These are phyloP conservation scores for Gallinago stenura DNA, from an alignment of 2,797 vertebrate species.

Conservation along the genomic window DNA sequence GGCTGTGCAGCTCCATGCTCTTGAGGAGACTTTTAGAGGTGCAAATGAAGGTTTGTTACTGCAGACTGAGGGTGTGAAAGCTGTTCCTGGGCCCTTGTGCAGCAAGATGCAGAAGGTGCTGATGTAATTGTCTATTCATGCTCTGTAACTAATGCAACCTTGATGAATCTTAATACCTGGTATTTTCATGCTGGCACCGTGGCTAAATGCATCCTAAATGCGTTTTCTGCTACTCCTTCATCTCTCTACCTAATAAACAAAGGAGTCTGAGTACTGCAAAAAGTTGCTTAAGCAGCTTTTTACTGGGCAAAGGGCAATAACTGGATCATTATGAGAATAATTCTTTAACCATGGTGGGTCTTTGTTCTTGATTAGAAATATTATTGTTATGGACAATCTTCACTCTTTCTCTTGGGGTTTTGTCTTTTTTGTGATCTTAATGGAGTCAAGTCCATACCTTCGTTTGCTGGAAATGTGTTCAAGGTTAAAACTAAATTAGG, in stretches of 20 bases:
- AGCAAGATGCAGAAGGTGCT: not conserved
- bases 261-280: not conserved
- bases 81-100: not conserved
- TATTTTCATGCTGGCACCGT: not conserved
- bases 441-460: not conserved
- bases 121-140: conserved; percentile 5
- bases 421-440: not conserved
- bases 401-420: not conserved
- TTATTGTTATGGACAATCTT: not conserved
- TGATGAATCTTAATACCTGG: conserved; percentile 25
- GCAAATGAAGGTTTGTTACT: conserved; percentile 31
- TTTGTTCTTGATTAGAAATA: not conserved
- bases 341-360: not conserved
- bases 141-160: conserved; percentile 18
- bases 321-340: not conserved
- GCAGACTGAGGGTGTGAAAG: conserved; percentile 1
- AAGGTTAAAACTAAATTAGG: not conserved
- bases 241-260: not conserved
- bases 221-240: not conserved
- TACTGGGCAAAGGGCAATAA: not conserved
- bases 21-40: conserved; percentile 14
- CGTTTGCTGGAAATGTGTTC: not conserved
- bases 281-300: conserved; percentile 30
- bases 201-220: conserved; percentile 14
- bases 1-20: not conserved